A percentile compares a stretch with the other conserved stretches of the same genome.
These are phyloP conservation scores for Chaetoderma sp. DNA, from an alignment of 2,888 invertebrate genomes.

Conservation along the genomic window DNA sequence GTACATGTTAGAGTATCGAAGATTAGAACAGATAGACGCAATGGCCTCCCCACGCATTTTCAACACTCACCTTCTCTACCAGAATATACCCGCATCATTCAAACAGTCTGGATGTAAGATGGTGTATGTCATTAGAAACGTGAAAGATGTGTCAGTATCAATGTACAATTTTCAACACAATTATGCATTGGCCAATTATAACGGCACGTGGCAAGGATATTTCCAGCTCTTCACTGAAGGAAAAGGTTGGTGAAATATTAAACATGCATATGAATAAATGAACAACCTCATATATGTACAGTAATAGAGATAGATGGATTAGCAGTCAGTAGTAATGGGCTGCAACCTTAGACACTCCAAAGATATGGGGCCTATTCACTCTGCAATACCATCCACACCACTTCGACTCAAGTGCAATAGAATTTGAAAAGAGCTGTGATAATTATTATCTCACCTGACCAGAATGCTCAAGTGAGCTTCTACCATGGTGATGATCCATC, in stretches of 20 bases:
- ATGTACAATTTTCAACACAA: background rate
- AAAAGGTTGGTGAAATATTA: no score
- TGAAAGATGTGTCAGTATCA: conserved; percentile 1
- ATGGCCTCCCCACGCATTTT: conserved; percentile 2
- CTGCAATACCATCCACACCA: no score
- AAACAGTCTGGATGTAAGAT: background rate
- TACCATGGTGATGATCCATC: no score
- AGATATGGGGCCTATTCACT: no score
- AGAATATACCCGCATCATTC: background rate
- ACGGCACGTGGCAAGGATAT: conserved; percentile 1
- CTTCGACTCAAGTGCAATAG: no score
- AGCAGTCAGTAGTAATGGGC: no score
- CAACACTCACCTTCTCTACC: background rate
- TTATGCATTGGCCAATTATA: background rate
- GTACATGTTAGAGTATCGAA: conserved; percentile 3
- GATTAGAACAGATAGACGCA: background rate
- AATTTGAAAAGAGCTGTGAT: no score
- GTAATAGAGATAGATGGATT: background rate
- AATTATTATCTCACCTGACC: no score
- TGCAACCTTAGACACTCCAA: no score
- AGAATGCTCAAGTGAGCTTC: no score
- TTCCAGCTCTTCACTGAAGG: background rate
- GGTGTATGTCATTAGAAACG: background rate
- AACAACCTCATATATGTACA: no score
- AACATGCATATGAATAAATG: no score